Evolutionary conservation across 2,888 invertebrate genomes (phyloP), one percentile per base, ranked within the genome.

Genomic region (Drosophila picticornis): DNA sequence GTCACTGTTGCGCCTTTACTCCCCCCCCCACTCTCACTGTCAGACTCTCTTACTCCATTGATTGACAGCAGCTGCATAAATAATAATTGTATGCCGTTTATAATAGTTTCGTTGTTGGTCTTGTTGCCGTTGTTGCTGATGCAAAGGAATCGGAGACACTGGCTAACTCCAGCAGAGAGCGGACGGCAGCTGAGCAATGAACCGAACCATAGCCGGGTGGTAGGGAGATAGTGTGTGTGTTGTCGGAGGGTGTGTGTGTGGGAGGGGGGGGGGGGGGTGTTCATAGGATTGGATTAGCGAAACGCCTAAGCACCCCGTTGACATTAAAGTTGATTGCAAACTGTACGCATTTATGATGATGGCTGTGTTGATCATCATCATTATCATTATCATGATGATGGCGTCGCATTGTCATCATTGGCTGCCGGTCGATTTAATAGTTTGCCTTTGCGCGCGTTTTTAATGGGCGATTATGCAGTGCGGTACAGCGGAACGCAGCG

Each of bases 261-360:
- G 4, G 1, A 29, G 7, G 27, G 10, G 10, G 27, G 6, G 11
- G 19, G 0, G 13, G 36, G 27, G 27, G 31, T 32, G 46, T 60
- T 13, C 6, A 55, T 52, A 29, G 34, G 58, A 46, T 53, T 55
- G 52, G 65, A 58, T 64, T 43, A 61, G 75, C 67, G 68, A 68
- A 66, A 52, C 53, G 65, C 40, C 67, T 74, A 80, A 80, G 80
- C 78, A 78, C 80, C 80, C 80, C 78, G 75, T 80, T 78, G 81
- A 80, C 84, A 85, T 88, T 88, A 81, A 85, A 86, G 84, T 84
- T 85, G 85, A 85, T 85, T 88, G 88, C 85, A 84, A 85, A 86
- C 88, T 88, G 86, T 85, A 88, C 85, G 88, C 88, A 80, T 88
- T 88, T 86, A 82, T 80, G 78, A 71, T 68, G 69, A 67, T 72